phyloP scores from a whole-genome alignment of 1,140 invertebrate species.

The Battus philenor region DNA sequence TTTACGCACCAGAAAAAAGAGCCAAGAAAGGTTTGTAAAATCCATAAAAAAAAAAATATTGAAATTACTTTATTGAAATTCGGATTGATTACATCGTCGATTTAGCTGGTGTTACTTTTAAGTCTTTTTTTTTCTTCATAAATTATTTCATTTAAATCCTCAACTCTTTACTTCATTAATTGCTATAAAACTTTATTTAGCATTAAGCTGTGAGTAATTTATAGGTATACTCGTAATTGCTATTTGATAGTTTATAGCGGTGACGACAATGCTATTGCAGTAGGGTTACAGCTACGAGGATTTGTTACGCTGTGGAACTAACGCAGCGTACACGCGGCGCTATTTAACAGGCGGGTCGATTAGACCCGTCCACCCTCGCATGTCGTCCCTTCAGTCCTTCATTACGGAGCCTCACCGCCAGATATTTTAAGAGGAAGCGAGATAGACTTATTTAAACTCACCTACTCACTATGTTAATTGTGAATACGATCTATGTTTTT shows the following conservation, averaged over 20 bases:
- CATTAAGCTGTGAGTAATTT: too few species aligned
- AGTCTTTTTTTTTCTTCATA: too few species aligned
- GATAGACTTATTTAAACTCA: slow-evolving; percentile 5
- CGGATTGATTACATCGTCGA: too few species aligned
- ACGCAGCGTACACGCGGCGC: slow-evolving; percentile 50
- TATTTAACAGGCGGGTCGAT: slow-evolving; percentile 52
- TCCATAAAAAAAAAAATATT: too few species aligned
- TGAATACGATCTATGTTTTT: slow-evolving; percentile 36
- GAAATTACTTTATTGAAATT: too few species aligned
- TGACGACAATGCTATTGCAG: slow-evolving; percentile 36
- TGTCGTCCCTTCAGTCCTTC: slow-evolving; percentile 26
- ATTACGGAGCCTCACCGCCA: slow-evolving; percentile 21
- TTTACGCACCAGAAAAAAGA: too few species aligned
- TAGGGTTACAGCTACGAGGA: slow-evolving; percentile 48
- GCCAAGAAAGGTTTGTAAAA: too few species aligned
- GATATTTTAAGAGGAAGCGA: slow-evolving; percentile 9
- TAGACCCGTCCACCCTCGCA: slow-evolving; percentile 40
- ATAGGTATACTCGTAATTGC: slow-evolving; percentile 33
- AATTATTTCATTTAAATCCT: too few species aligned
- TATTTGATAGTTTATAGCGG: slow-evolving; percentile 46
- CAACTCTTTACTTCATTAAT: too few species aligned
- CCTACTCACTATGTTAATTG: slow-evolving; percentile 19
- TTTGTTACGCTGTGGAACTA: slow-evolving; percentile 60
- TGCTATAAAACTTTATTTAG: too few species aligned
- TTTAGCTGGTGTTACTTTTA: too few species aligned